Evolutionary conservation across 2,113 vertebrate genomes (phyloP).

Genomic region (Lagenorhynchus albirostris): DNA sequence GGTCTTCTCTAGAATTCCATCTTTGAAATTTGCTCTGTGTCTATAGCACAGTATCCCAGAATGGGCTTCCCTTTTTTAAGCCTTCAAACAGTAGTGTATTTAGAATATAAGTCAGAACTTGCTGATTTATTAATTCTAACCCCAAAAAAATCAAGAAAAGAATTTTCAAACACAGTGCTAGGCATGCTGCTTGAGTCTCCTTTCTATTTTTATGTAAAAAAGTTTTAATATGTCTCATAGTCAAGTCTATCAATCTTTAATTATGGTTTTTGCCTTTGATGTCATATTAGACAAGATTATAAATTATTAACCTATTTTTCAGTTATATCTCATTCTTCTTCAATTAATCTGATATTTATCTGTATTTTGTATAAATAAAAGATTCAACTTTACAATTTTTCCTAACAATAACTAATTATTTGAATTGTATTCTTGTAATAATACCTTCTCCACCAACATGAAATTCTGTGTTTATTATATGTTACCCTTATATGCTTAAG

Average conservation of each 20-base stretch:
- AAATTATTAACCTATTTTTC: not conserved
- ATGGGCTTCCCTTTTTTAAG: not conserved
- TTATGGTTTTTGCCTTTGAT: not conserved
- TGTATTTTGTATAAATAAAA: not conserved
- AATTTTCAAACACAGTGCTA: not conserved
- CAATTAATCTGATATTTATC: not conserved
- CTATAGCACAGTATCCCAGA: not conserved
- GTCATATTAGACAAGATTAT: not conserved
- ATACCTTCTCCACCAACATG: not conserved
- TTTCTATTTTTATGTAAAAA: not conserved
- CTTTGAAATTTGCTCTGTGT: not conserved
- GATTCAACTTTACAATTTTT: not conserved
- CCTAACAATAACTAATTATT: not conserved
- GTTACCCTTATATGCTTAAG: not conserved
- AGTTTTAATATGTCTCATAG: not conserved
- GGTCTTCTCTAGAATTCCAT: not conserved
- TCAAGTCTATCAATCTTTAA: not conserved
- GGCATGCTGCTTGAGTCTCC: not conserved
- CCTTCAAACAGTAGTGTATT: not conserved
- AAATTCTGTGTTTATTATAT: not conserved
- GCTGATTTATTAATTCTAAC: not conserved
- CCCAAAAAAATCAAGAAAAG: not conserved
- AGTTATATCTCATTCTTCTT: not conserved
- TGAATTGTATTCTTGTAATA: not conserved
- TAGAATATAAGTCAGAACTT: not conserved